Base-by-base conservation (phyloP, 2,797 vertebrate species). In the Argentina silus region DNA sequence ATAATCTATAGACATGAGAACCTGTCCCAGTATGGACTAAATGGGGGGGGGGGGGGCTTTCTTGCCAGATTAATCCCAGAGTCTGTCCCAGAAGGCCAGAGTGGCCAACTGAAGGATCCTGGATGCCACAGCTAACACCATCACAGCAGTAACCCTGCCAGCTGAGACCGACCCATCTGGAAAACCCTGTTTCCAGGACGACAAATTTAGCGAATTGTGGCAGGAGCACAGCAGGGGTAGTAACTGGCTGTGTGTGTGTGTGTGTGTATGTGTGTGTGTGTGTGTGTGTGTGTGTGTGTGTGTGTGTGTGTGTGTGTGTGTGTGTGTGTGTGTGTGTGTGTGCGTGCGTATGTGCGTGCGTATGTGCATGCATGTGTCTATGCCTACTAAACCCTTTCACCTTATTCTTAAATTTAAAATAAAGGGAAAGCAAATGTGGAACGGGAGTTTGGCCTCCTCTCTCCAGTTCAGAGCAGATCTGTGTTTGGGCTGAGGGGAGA, bases 1-100 rank as follows among this genome's bases (percentile, higher is more conserved):
- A 89, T 89, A 92, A 91, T 90, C 84, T 87, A 77, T 61, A 69
- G 75, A 84, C 77, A 86, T 82, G 75, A 86, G 83, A 86, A 74
- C 62, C 79, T 71, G 67, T 82, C 69, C 59, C 69, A 0, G 77
- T 77, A 60, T 55, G 63, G 69, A 57, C 43, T 23, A 45, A 44
- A 67, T 45, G 53, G 27, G n/a, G 10, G 3, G 60, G 67, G 15
- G 51, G 59, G 47, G 23, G 59, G n/a, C 73, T 56, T 65, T 74
- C 73, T 14, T 27, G 36, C 36, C 55, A 48, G 65, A 66, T 71
- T 67, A 80, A 51, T 71, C 69, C 56, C 70, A 21, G 17, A 48
- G 51, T 59, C 19, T 27, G 51, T 70, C 56, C 67, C 67, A 67
- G 74, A 81, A 75, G 57, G 69, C 14, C 10, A 17, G 51, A 19